Percentiles rank a stretch among this genome's conserved stretches.
Conservation (phyloP, 2,113 vertebrate genomes). For the Turnix velox region DNA sequence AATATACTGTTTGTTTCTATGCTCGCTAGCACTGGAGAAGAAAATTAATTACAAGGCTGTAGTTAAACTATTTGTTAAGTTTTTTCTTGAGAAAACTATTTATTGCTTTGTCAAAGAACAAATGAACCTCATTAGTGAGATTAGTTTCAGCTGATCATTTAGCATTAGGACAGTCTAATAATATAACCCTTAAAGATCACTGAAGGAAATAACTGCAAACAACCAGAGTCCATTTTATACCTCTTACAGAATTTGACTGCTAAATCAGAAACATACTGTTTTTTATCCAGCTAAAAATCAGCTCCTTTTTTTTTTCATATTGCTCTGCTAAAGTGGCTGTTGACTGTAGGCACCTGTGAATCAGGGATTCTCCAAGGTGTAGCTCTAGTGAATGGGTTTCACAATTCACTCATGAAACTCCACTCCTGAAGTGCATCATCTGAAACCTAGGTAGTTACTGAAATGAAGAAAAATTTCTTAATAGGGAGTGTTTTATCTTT, state of each 20-base stretch:
- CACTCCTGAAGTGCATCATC: not conserved
- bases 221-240: constrained; percentile 18
- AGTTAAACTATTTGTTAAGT: constrained; percentile 70
- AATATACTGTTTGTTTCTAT: constrained; percentile 77
- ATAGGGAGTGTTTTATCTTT: not conserved
- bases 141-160: constrained; percentile 76
- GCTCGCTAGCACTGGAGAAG: constrained; percentile 53
- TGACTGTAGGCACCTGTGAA: not conserved
- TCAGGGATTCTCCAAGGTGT: not conserved
- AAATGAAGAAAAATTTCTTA: not conserved
- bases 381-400: not conserved
- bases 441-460: not conserved
- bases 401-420: not conserved
- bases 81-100: constrained; percentile 72
- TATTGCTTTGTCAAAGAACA: constrained; percentile 76
- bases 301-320: not conserved
- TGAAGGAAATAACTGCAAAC: constrained; percentile 53
- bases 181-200: constrained; percentile 49
- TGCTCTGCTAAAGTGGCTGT: not conserved
- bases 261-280: constrained; percentile 27
- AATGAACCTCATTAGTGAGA: constrained; percentile 79
- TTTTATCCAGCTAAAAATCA: not conserved
- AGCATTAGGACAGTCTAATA: constrained; percentile 64
- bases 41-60: constrained; percentile 76
- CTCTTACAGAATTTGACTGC: constrained; percentile 37